Evolutionary conservation across 1,140 invertebrate species (phyloP).

Genomic region (Aphis gossypii): DNA sequence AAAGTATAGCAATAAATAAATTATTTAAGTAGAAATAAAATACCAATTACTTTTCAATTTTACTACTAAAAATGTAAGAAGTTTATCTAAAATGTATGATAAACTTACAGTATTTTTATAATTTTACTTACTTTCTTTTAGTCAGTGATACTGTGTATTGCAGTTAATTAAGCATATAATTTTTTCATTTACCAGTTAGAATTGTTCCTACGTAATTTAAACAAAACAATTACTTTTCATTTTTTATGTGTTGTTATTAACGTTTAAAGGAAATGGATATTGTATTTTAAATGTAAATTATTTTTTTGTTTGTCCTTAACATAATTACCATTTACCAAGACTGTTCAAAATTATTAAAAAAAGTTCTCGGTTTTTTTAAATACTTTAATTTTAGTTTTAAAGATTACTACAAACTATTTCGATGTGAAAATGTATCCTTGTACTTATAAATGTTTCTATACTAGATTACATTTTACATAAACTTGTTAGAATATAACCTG

Average conservation of each 20-base stretch:
- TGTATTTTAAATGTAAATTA: not conserved
- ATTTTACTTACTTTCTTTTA: not conserved
- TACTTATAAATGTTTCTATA: not conserved
- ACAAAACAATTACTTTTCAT: not conserved
- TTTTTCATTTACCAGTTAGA: not conserved
- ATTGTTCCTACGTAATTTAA: slow-evolving; percentile 9
- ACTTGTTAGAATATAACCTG: not conserved
- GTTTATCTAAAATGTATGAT: not conserved
- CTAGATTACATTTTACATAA: not conserved
- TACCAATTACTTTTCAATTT: not conserved
- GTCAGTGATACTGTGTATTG: not conserved
- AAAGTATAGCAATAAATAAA: slow-evolving; percentile 13
- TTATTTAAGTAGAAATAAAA: not conserved
- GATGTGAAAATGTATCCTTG: not conserved
- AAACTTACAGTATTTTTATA: not conserved
- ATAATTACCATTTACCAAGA: not conserved
- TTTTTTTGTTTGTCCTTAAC: not conserved
- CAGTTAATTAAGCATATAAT: not conserved
- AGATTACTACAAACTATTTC: not conserved
- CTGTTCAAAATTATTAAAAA: not conserved
- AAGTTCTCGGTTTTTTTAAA: not conserved
- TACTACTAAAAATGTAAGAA: not conserved
- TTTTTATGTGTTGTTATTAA: not conserved
- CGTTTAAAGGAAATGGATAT: not conserved
- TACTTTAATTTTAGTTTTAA: not conserved